These are phyloP conservation scores for Todus mexicanus DNA, from an alignment of 2,797 vertebrate species.

Conservation along the genomic window DNA sequence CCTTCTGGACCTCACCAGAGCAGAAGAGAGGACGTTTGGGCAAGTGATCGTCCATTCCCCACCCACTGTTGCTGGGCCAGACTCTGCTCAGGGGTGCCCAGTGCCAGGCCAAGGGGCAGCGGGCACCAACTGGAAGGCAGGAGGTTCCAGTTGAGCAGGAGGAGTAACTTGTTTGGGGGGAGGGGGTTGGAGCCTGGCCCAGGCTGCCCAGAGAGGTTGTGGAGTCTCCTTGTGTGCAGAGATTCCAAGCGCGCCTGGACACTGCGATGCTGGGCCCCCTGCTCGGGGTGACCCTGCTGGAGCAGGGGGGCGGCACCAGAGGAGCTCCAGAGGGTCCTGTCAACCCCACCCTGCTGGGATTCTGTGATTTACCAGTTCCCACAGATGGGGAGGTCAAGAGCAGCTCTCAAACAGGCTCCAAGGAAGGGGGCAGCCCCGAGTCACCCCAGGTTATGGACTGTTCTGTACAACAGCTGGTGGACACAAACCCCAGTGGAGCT, in stretches of 20 bases:
- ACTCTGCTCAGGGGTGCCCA: too few relatives aligned
- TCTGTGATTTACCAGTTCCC: background rate
- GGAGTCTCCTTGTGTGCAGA: too few relatives aligned
- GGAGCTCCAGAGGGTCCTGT: background rate
- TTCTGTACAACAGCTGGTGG: background rate
- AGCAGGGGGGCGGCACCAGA: background rate
- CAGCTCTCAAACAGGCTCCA: background rate
- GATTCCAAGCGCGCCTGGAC: too few relatives aligned
- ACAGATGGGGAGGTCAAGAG: background rate
- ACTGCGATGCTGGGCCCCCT: background rate
- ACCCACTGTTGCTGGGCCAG: background rate
- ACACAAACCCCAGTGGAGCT: background rate
- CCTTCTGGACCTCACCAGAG: background rate
- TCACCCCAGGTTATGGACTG: background rate
- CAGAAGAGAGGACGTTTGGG: background rate
- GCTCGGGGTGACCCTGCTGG: background rate
- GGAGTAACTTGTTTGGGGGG: too few relatives aligned
- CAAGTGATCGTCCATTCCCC: fast-evolving
- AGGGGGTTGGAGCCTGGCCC: too few relatives aligned
- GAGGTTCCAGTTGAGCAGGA: too few relatives aligned
- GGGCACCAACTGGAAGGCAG: too few relatives aligned
- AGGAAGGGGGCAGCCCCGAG: background rate
- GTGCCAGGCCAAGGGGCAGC: too few relatives aligned
- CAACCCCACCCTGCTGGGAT: background rate
- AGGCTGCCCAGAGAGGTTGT: too few relatives aligned